Base-by-base conservation (phyloP, 2,797 vertebrate genomes). In the Chromobotia macracanthus region DNA sequence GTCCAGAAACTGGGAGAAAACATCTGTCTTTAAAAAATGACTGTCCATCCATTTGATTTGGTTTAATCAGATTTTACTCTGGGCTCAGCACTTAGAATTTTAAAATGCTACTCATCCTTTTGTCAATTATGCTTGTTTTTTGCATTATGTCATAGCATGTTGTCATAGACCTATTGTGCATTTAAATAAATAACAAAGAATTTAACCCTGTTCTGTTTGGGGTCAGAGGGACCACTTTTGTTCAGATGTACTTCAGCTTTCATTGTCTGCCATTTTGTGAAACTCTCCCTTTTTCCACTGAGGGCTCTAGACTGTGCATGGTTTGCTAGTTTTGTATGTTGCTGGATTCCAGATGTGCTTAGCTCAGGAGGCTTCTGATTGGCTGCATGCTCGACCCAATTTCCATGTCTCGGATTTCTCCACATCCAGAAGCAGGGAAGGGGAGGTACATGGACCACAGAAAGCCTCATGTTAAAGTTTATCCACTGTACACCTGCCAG, bases 301-400 rank as follows among this genome's bases (percentile, higher is more conserved):
- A 66, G 84, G 76, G 77, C 64, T 84, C 72, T 46, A 77, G 71
- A 82, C 74, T 63, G 64, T 13, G 63, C 72, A 35, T 78, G 82
- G 7, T 67, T 84, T 86, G 83, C 86, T 86, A 86, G 85, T 87
- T 82, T 82, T 77, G 83, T 86, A 82, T 84, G 83, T 84, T 86
- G 83, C 87, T 83, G 75, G 83, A 89, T 84, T 89, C 90, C 92
- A 93, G 90, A 93, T 92, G 90, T 88, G 88, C 89, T 83, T 67
- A 7, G 1, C 82, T 88, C 85, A 55, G 79, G 89, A 89, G 89
- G 90, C 85, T 80, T 55, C 71, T 38, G 35, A 72, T 53, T 19
- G 50, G 68, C 51, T 55, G 76, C 77, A 72, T 23, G 56, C 72
- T 86, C 84, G 81, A 72, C 82, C 77, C 72, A 18, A 72, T 82